Evolutionary conservation across 1,140 invertebrate species (phyloP), one percentile per base, ranked within the genome.

Genomic region (Olivierus martensii): DNA sequence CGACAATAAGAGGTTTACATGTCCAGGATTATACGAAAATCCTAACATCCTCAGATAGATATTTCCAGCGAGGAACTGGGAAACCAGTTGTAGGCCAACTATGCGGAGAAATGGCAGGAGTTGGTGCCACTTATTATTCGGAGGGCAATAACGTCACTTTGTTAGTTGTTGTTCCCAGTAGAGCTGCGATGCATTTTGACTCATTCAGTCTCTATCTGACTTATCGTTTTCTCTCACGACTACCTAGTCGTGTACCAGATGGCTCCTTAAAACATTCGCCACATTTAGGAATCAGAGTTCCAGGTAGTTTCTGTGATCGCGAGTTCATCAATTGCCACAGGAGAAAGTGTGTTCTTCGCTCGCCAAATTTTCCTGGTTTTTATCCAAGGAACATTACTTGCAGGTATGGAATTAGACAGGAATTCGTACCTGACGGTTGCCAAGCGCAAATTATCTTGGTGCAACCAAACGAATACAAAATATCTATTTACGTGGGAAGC

Each of bases 351-450:
- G 51, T 41, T 38, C 36, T 61, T 10, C 39, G 59, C 1, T 57
- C 54, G 18, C 59, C 59, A 5, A 61, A 61, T 41, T 61, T 53
- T 17, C 59, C 59, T 17, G 59, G 59, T 6, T 58, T 61, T 34
- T 61, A 59, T 46, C 51, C 52, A 4, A 44, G 59, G n/a, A 61
- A 61, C 37, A 47, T 61, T 19, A 61, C 59, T 18, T 61, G 59
- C 38, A 57, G 49, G 11, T 60, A 52, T 41, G 36, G 37, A 12
- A 49, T 61, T 5, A 47, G 45, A n/a, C 59, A 60, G 19, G 49
- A 44, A 47, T 49, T 47, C 50, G 28, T 45, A 12, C 46, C 46
- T 6, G 52, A 54, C 21, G 58, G 51, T 11, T 45, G 46, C 18
- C 18, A 43, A 3, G 58, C 59, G 12, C 39, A 47, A 17, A 55